Evolutionary conservation across 2,888 invertebrate species (phyloP).

Genomic region (Xanthostigma xanthostigma): DNA sequence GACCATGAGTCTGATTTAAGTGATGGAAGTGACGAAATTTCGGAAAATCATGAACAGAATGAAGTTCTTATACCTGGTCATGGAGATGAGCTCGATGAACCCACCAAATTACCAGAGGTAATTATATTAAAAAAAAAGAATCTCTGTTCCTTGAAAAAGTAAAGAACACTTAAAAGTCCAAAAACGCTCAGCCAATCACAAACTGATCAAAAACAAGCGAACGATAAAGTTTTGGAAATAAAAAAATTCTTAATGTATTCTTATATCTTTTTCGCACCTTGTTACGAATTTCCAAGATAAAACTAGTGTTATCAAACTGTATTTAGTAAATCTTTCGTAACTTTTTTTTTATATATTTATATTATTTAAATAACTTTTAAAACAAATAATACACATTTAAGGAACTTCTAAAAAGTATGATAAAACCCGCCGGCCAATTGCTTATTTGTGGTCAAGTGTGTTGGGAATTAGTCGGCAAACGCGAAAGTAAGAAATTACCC

Average conservation of each 20-base stretch:
- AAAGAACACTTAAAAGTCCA: not conserved
- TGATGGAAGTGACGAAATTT: constrained; percentile 24
- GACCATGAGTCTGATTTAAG: constrained; percentile 30
- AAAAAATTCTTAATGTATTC: too few species aligned
- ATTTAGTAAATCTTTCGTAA: too few species aligned
- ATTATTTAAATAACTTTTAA: too few species aligned
- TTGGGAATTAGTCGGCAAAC: constrained; percentile 78
- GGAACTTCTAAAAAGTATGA: constrained; percentile 46
- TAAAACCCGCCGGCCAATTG: constrained; percentile 56
- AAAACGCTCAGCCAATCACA: not conserved
- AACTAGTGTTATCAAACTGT: too few species aligned
- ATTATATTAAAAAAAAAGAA: not conserved
- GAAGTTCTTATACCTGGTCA: constrained; percentile 36
- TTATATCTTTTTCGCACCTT: too few species aligned
- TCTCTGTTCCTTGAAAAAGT: not conserved
- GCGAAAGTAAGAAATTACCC: constrained; percentile 57
- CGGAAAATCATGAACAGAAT: constrained; percentile 28
- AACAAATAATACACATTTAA: constrained; percentile 13
- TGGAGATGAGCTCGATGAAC: constrained; percentile 38
- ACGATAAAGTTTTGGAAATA: too few species aligned
- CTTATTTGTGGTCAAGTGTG: constrained; percentile 76
- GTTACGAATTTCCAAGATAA: too few species aligned
- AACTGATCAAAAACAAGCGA: not conserved
- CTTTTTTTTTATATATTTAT: too few species aligned
- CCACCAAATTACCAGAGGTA: constrained; percentile 46